Conservation (phyloP, 2,113 vertebrate species). For the Cavia porcellus region DNA sequence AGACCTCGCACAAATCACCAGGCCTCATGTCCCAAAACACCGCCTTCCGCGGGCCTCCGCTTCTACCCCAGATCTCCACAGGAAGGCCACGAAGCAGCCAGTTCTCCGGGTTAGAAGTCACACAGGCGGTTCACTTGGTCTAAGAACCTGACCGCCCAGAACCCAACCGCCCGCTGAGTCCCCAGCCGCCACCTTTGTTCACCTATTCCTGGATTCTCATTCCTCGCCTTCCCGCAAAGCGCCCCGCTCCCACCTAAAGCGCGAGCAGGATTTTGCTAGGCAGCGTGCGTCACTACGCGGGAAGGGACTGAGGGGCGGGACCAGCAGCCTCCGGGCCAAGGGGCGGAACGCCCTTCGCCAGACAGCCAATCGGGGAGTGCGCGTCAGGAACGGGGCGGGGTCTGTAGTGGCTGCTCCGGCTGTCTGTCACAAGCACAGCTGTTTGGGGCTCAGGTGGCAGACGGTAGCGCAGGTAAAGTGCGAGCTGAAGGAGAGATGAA, state of each 20-base stretch:
- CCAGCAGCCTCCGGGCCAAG: neutral
- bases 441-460: conserved; percentile 78
- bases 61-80: neutral
- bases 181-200: neutral
- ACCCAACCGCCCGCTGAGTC: neutral
- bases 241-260: accelerated
- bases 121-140: neutral
- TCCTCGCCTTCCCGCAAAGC: neutral
- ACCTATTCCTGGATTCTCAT: neutral
- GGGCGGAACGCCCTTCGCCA: conserved; percentile 4
- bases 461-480: conserved; percentile 2
- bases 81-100: neutral
- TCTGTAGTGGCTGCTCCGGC: accelerated
- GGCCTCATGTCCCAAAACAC: neutral
- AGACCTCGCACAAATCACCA: neutral
- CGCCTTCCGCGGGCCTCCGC: neutral
- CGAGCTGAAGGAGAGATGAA: conserved; percentile 89
- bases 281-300: neutral
- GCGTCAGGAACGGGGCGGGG: neutral
- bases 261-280: accelerated
- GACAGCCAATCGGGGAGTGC: conserved; percentile 52
- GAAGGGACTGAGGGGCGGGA: neutral
- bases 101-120: neutral
- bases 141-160: too few species aligned
- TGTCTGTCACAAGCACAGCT: accelerated